Evolutionary conservation across 2,113 vertebrate species (phyloP), one percentile per base, ranked within the genome.

Genomic region (Coptodon bakossiorum): DNA sequence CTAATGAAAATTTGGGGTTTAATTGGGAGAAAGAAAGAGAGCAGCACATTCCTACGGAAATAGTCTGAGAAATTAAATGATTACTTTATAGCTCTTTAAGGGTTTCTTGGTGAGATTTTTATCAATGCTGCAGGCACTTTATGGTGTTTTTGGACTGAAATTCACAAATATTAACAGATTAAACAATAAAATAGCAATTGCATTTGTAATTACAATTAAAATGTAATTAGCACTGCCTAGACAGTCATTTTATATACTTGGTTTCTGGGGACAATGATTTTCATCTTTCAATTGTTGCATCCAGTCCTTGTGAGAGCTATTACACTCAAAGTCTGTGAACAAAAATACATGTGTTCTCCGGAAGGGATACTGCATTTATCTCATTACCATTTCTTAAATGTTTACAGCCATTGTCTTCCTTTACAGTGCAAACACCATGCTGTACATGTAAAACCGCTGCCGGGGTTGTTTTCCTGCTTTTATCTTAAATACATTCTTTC

Each of bases 1-100:
- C 94, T 93, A 95, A 91, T 96, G 95, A 92, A 92, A 87, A 97
- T 96, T 95, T 95, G 84, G 88, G 85, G 83, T 88, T 95, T 96
- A 94, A 97, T 97, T 96, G 94, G 94, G 95, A 89, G 73, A 52
- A 87, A 93, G 80, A 89, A 92, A 86, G 96, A 92, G 38, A 94
- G 27, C 36, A 40, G 86, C 93, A 94, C 93, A 89, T 96, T 97
- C 93, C 96, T 96, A 90, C 92, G 84, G 88, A 88, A 94, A 96
- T 94, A 31, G 14, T 17, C 71, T 7, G 2, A 50, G 89, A 96
- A 92, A 90, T 81, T 11, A 40, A 13, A 29, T 9, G 11, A 86
- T 61, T n/a, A 0, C 61, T 82, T 80, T 10, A 57, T 57, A n/a
- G 59, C 45, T 36, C 53, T 85, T 45, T n/a, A 2, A 5, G 4